These are phyloP conservation scores for Oscarella lobularis DNA, from an alignment of 37 sponge, comb jelly and placozoan genomes.

Conservation along the genomic window DNA sequence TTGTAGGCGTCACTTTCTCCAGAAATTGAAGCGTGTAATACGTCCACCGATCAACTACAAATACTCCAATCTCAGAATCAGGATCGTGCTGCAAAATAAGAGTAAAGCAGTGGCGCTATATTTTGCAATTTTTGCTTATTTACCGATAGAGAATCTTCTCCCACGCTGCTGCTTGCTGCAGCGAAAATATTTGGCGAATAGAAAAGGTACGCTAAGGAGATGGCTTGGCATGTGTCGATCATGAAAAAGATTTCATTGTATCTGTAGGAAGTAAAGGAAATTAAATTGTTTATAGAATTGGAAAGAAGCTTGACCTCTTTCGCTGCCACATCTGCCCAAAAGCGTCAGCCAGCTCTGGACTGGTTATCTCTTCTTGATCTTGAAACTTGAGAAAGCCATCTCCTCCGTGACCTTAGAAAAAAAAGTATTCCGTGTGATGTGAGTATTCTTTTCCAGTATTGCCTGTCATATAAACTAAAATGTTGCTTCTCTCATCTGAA, in stretches of 20 bases:
- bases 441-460: no score
- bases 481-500: conserved; percentile 86
- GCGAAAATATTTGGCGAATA: conserved; percentile 90
- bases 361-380: conserved; percentile 86
- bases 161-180: conserved; percentile 56
- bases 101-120: not conserved
- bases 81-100: conserved; percentile 50
- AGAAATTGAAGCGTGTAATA: conserved; percentile 84
- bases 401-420: conserved; percentile 84
- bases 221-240: conserved; percentile 93
- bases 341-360: conserved; percentile 70
- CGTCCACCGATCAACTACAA: conserved; percentile 87
- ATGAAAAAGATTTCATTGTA: conserved; percentile 83
- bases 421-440: no score
- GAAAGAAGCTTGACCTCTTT: not conserved
- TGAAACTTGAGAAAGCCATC: conserved; percentile 93
- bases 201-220: conserved; percentile 64
- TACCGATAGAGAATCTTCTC: conserved; percentile 69
- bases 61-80: conserved; percentile 74
- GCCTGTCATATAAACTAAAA: conserved; percentile 94
- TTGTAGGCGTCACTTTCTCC: conserved; percentile 58
- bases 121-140: not conserved
- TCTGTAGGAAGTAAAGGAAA: conserved; percentile 21
- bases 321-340: conserved; percentile 96
- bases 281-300: not conserved